Evolutionary conservation across 2,888 invertebrate species (phyloP), one percentile per base, ranked within the genome.

Genomic region (Mythimna albipuncta): DNA sequence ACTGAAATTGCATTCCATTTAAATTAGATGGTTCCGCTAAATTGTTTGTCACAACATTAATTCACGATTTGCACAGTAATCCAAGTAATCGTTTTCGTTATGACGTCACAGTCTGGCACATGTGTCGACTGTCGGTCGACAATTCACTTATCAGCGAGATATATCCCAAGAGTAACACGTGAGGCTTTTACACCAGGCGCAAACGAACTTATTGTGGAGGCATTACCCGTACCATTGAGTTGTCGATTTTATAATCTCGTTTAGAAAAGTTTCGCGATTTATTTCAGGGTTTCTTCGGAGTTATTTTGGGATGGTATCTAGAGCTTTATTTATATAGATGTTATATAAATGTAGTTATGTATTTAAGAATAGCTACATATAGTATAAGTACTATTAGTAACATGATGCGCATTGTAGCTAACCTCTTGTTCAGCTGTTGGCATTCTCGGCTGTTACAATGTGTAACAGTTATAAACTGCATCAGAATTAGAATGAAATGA

Each of bases 11-110:
- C 63, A 59, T 58, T 54, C 68, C 68, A 66, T 77, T 82, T 66
- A 64, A 78, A 64, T 59, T 64, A 52, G 47, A 61, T 54, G 38
- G 55, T 52, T 21, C 54, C 9, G 63, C 59, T 82, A 69, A 82
- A 80, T 82, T 80, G 73, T 64, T 82, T 82, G 79, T 67, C 83
- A 73, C 83, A 61, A 79, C 79, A 83, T 79, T 74, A 82, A 74
- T 80, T 80, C 73, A 78, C 73, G 72, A 82, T 82, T 82, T 78
- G 69, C 63, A 61, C 52, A 41, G 69, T 78, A 67, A 79, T 69
- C 67, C 57, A 65, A 83, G 75, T 71, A 79, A 79, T 79, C 57
- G 66, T 52, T 75, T 79, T 83, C 75, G 72, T 64, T 64, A 74
- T 75, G 52, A 58, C 83, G 69, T 69, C 79, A 79, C 62, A 67